Percentiles rank a stretch among this genome's conserved stretches.
These are phyloP conservation scores for Echinops telfairi DNA, from an alignment of 2,113 vertebrate genomes.

Conservation along the genomic window DNA sequence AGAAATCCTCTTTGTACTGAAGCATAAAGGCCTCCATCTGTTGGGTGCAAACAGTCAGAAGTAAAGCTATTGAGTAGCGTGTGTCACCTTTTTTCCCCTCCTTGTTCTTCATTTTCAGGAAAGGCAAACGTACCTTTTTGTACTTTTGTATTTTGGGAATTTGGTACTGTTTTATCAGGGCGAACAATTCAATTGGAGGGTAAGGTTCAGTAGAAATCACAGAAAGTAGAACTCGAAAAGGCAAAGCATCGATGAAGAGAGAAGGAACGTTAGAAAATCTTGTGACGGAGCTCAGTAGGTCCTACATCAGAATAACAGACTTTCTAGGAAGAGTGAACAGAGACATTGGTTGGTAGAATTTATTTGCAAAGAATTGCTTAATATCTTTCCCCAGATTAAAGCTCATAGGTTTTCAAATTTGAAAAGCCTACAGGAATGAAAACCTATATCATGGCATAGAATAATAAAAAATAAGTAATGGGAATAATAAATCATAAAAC, in stretches of 20 bases:
- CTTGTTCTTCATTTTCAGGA: not conserved
- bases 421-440: conserved; percentile 3
- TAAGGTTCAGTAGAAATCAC: not conserved
- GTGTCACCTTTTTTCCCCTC: not conserved
- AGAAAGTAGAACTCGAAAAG: not conserved
- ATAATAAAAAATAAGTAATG: not conserved
- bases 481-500: not conserved
- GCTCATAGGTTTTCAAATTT: not conserved
- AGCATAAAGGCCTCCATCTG: not conserved
- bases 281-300: not conserved
- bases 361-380: not conserved
- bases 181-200: not conserved
- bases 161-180: not conserved
- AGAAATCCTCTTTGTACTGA: not conserved
- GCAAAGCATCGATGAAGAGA: not conserved
- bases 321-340: not conserved
- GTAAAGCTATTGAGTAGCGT: not conserved
- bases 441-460: not conserved
- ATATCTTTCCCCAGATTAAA: conserved; percentile 13
- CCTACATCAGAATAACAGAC: not conserved
- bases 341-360: not conserved
- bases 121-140: not conserved
- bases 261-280: not conserved
- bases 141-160: not conserved
- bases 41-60: not conserved